Evolutionary conservation across 2,113 vertebrate species (phyloP).

Genomic region (Crotalus helleri): DNA sequence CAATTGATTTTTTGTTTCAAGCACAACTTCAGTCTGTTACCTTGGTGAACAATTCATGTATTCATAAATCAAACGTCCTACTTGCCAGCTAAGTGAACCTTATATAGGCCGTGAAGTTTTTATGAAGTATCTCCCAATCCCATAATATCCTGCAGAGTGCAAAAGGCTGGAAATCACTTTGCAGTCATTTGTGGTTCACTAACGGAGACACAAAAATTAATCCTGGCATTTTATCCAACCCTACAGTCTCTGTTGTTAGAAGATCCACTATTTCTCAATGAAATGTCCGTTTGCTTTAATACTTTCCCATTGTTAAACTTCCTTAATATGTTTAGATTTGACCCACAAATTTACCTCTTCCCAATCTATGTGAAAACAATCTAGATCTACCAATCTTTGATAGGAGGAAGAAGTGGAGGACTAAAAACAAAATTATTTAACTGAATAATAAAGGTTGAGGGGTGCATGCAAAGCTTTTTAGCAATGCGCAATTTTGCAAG

Average conservation of each 20-base stretch:
- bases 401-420: neutral
- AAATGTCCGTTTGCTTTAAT: neutral
- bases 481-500: neutral
- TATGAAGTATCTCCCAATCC: neutral
- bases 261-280: neutral
- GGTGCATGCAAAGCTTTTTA: neutral
- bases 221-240: neutral
- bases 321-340: neutral
- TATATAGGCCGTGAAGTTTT: neutral
- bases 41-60: neutral
- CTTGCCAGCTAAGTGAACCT: neutral
- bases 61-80: neutral
- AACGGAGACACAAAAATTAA: neutral
- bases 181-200: neutral
- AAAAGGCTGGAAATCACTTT: neutral
- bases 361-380: neutral
- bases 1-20: neutral
- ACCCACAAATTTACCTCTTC: neutral
- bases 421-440: neutral
- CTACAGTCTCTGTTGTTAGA: too few relatives aligned
- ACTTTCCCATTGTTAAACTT: neutral
- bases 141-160: neutral
- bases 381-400: neutral
- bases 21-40: neutral
- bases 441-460: neutral